Percentiles rank a stretch among this genome's conserved stretches.
phyloP scores from a whole-genome alignment of 2,113 vertebrate genomes.

The Myrmecophaga tridactyla region DNA sequence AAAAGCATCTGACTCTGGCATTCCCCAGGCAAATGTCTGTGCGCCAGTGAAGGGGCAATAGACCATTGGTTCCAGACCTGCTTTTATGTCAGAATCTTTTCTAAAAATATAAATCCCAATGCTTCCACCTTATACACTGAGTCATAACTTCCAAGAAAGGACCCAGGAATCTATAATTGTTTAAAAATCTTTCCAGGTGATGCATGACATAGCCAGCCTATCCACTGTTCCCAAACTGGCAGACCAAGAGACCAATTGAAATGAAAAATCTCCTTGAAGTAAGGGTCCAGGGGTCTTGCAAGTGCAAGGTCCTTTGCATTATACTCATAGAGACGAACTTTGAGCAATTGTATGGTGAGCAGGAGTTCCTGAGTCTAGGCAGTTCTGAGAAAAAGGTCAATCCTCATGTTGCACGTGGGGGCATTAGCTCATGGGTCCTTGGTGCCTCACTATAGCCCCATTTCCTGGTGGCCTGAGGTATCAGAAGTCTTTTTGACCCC shows the following conservation, averaged over 20 bases:
- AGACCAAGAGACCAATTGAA: not conserved
- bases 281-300: not conserved
- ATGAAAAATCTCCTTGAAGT: not conserved
- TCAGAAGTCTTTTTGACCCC: not conserved
- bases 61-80: not conserved
- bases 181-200: conserved; percentile 2
- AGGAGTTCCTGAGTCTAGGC: not conserved
- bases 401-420: not conserved
- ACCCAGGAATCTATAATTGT: not conserved
- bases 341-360: no score
- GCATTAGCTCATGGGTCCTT: not conserved
- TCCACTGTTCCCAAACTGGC: not conserved
- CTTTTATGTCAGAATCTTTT: not conserved
- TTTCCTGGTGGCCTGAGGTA: not conserved
- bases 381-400: not conserved
- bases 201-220: not conserved
- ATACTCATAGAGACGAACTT: not conserved
- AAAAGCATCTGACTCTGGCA: not conserved
- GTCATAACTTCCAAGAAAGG: not conserved
- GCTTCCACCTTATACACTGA: not conserved
- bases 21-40: not conserved
- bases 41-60: not conserved
- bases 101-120: not conserved
- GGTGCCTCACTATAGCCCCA: not conserved
- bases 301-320: not conserved